Percentiles rank a stretch among this genome's conserved stretches.
Conservation (phyloP, 1,140 invertebrate species). For the Lethocerus indicus region DNA sequence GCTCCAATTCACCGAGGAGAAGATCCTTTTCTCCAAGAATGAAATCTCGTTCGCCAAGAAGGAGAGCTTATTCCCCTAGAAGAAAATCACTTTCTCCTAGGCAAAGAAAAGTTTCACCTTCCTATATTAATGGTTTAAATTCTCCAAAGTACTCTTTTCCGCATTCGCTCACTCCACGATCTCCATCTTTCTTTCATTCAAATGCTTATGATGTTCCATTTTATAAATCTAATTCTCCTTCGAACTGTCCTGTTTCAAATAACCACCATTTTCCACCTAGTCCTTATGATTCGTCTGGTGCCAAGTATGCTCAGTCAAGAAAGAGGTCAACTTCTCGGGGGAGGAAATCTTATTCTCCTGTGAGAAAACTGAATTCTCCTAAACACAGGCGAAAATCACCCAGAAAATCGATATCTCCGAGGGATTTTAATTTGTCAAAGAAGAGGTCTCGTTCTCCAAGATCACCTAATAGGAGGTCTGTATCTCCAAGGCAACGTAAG, state of each 20-base stretch:
- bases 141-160: too few relatives aligned
- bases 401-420: neutral
- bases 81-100: neutral
- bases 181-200: too few relatives aligned
- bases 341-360: neutral
- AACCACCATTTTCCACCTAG: too few relatives aligned
- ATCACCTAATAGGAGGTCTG: neutral
- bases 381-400: constrained; percentile 2
- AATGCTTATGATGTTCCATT: too few relatives aligned
- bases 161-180: too few relatives aligned
- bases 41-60: constrained; percentile 2
- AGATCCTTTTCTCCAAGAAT: constrained; percentile 1
- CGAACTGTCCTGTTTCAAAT: too few relatives aligned
- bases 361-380: neutral
- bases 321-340: constrained; percentile 3
- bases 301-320: too few relatives aligned
- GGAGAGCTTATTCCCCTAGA: neutral
- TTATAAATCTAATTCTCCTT: too few relatives aligned
- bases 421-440: neutral
- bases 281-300: too few relatives aligned
- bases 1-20: neutral
- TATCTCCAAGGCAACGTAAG: too few relatives aligned
- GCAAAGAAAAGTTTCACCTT: too few relatives aligned
- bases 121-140: too few relatives aligned
- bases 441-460: neutral